phyloP scores from a whole-genome alignment of 2,797 vertebrate genomes.

The Phoeniculus purpureus region DNA sequence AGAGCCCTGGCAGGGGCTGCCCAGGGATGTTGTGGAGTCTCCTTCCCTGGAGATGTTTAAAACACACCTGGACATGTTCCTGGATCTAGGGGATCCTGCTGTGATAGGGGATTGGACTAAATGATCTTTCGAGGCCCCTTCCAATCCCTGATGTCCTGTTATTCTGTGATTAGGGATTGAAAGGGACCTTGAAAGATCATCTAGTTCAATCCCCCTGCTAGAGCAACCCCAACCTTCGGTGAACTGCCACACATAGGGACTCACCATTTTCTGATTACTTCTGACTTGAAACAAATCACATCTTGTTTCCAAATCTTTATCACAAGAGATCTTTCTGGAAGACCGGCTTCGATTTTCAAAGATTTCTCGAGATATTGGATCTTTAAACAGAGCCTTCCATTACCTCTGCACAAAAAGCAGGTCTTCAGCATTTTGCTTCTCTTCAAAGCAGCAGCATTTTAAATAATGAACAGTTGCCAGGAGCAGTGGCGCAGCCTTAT shows the following conservation, averaged over 20 bases:
- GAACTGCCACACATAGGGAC: too few relatives aligned
- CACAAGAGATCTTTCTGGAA: neutral
- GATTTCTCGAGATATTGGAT: neutral
- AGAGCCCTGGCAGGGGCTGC: too few relatives aligned
- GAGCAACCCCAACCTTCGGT: too few relatives aligned
- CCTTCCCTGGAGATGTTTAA: too few relatives aligned
- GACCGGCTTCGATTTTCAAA: neutral
- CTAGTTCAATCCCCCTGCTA: too few relatives aligned
- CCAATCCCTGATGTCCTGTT: too few relatives aligned
- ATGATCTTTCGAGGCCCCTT: too few relatives aligned
- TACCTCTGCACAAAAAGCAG: neutral
- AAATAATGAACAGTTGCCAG: conserved; percentile 52
- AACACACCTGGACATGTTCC: too few relatives aligned
- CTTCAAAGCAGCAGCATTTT: conserved; percentile 11
- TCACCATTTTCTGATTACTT: neutral
- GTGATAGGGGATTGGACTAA: too few relatives aligned
- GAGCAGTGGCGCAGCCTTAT: conserved; percentile 34
- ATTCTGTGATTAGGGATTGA: neutral
- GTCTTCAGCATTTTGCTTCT: neutral
- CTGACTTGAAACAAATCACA: neutral
- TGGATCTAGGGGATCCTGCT: too few relatives aligned
- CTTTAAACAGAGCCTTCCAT: neutral
- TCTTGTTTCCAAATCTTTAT: neutral
- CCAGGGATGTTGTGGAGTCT: too few relatives aligned
- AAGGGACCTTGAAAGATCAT: too few relatives aligned